Evolutionary conservation across 2,113 vertebrate genomes (phyloP).

Genomic region (Grallaria varia): DNA sequence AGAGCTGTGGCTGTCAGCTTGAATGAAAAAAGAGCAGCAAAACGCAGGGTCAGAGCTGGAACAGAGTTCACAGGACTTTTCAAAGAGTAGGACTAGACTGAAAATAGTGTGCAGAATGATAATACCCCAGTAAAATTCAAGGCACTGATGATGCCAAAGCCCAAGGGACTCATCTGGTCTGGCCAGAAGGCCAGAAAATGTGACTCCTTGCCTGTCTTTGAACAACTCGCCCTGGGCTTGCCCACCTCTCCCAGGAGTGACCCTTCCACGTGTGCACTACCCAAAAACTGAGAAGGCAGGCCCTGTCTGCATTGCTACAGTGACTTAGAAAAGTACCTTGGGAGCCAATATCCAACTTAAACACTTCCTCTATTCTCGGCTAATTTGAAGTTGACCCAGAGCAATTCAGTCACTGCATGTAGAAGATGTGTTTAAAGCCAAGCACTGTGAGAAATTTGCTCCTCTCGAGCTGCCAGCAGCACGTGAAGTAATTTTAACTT

Average conservation of each 20-base stretch:
- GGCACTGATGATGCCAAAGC: background rate
- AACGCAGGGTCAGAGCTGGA: background rate
- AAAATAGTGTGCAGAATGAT: background rate
- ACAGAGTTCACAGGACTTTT: background rate
- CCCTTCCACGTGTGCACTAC: background rate
- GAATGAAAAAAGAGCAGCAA: background rate
- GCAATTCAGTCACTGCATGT: background rate
- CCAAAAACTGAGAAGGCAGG: background rate
- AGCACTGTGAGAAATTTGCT: background rate
- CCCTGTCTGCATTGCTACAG: background rate
- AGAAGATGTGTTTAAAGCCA: background rate
- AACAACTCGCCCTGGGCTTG: fast-evolving
- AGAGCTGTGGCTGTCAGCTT: background rate
- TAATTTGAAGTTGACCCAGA: background rate
- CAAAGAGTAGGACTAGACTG: background rate
- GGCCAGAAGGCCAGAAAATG: background rate
- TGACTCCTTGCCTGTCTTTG: background rate
- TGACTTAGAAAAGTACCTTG: background rate
- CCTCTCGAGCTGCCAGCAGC: background rate
- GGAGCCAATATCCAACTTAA: background rate
- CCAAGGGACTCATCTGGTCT: background rate
- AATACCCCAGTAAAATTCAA: background rate
- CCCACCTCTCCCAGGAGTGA: background rate
- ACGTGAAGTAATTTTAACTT: background rate
- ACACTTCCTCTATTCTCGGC: background rate